Evolutionary conservation across 2,888 invertebrate species (phyloP), one percentile per base, ranked within the genome.

Genomic region (Ceraclea dissimilis): DNA sequence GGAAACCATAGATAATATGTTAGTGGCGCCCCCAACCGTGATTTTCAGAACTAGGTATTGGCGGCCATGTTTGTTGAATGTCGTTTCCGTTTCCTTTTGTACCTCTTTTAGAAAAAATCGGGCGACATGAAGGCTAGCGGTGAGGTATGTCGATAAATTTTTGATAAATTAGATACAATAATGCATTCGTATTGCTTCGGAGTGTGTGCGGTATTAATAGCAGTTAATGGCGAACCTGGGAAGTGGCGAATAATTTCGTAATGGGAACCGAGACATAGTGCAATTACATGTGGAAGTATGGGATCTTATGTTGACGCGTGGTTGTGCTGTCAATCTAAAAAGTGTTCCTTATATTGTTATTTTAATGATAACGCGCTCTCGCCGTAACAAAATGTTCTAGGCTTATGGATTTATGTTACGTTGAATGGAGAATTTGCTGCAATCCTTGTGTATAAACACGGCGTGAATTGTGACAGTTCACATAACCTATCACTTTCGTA

Each of bases 111-210:
- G 17, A 13, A 8, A 49, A 53, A 33, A 49, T 65, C 71, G 73
- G 71, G 66, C 67, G 84, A 79, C 79, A 90, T 90, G 90, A 90
- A 88, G 81, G 90, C 90, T 65, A 90, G 90, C 80, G 90, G 90
- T 81, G 86, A 89, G 86, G 90, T 90, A 67, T 73, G 69, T 39
- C 16, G 8, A n/a, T 13, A 8, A n/a, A 8, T 39, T 39, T 26
- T 26, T 26, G 10, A 26, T 26, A 8, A 43, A 17, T 43, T n/a
- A n/a, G n/a, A n/a, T n/a, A n/a, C n/a, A n/a, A n/a, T n/a, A 43
- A 43, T 43, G 43, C 10, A 10, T 10, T 6, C 5, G 10, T 10
- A 26, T 4, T 26, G 26, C 5, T 26, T 26, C 10, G 26, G 4
- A 10, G 5, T 26, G 10, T 6, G 26, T 26, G 26, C 10, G 4